phyloP scores from a whole-genome alignment of 1,140 invertebrate genomes.

The Drosophila lini region DNA sequence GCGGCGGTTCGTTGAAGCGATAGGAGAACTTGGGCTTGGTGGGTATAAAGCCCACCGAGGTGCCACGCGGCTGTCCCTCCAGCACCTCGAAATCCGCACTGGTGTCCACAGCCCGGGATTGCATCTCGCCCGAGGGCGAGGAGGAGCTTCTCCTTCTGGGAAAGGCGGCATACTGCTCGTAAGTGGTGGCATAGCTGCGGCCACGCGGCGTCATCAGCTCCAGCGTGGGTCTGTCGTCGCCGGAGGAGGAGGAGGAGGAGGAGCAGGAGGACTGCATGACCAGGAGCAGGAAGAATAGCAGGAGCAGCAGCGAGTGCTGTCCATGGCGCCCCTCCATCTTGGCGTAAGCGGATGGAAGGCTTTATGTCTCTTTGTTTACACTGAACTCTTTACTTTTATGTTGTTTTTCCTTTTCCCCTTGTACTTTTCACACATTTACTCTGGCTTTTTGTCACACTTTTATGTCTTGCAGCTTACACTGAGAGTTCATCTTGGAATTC shows the following conservation, averaged over 20 bases:
- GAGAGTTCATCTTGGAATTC: conserved; percentile 14
- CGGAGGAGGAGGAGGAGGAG: conserved; percentile 13
- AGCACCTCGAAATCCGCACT: conserved; percentile 92
- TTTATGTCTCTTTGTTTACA: conserved; percentile 12
- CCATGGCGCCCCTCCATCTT: conserved; percentile 31
- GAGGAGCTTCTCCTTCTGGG: conserved; percentile 74
- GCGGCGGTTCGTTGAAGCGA: conserved; percentile 94
- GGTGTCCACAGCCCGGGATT: conserved; percentile 93
- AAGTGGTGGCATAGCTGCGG: conserved; percentile 72
- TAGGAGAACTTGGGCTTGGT: conserved; percentile 94
- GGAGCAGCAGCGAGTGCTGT: conserved; percentile 19
- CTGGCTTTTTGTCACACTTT: conserved; percentile 29
- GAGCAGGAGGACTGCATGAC: conserved; percentile 11
- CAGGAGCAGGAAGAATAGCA: conserved; percentile 48
- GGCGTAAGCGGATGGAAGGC: conserved; percentile 20
- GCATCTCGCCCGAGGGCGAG: conserved; percentile 88
- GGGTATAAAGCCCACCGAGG: conserved; percentile 93
- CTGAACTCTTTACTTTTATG: conserved; percentile 4
- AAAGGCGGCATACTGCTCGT: conserved; percentile 74
- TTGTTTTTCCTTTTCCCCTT: background rate
- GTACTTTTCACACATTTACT: conserved; percentile 17
- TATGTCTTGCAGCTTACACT: conserved; percentile 31
- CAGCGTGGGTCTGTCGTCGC: conserved; percentile 15
- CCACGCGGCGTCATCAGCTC: conserved; percentile 61
- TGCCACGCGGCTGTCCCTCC: conserved; percentile 93